Conservation (phyloP, 2,888 invertebrate genomes). For the Nomada ruficornis region DNA sequence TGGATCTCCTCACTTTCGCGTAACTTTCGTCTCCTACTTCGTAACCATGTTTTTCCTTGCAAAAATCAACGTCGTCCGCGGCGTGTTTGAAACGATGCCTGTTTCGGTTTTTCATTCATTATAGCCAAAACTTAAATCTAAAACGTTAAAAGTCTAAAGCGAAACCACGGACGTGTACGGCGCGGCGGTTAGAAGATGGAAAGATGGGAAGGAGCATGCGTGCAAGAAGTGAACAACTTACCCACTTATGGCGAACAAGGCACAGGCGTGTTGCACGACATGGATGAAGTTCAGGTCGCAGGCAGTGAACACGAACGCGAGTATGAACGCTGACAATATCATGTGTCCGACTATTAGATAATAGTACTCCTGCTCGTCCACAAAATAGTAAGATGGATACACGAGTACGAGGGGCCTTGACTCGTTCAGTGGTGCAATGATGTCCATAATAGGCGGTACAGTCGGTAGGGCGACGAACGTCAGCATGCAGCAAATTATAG, state of each 20-base stretch:
- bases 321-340: neutral
- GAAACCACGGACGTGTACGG: neutral
- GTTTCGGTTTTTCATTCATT: neutral
- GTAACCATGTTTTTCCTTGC: neutral
- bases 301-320: neutral
- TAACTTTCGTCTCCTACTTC: neutral
- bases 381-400: slow-evolving; percentile 26
- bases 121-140: neutral
- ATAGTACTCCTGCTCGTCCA: slow-evolving; percentile 26
- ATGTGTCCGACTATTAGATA: slow-evolving; percentile 12
- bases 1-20: neutral
- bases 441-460: slow-evolving; percentile 22
- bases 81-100: slow-evolving; percentile 21
- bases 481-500: neutral
- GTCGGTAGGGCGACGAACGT: neutral
- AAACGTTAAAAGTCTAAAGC: neutral
- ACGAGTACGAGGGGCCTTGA: slow-evolving; percentile 5
- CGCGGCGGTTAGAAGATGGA: no score
- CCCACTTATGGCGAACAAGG: slow-evolving; percentile 11
- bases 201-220: neutral
- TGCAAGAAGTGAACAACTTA: neutral
- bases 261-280: slow-evolving; percentile 28
- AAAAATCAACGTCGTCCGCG: neutral
- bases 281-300: slow-evolving; percentile 25
- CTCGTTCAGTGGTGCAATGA: slow-evolving; percentile 14